Evolutionary conservation across 2,888 invertebrate genomes (phyloP).

Genomic region (Stenotaenia linearis): DNA sequence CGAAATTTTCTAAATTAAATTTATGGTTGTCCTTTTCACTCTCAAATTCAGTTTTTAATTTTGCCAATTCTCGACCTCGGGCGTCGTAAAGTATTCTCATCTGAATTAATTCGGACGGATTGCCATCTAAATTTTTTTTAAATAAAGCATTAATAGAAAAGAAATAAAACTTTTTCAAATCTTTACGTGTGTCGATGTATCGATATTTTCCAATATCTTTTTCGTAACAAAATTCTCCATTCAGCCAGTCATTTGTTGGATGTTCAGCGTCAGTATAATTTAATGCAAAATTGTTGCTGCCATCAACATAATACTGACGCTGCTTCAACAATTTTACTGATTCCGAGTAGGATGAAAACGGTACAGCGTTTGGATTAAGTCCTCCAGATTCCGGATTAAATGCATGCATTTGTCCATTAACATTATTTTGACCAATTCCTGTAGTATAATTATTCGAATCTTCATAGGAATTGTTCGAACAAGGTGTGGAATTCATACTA

Average conservation of each 20-base stretch:
- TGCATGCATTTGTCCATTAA: neutral
- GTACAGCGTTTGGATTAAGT: neutral
- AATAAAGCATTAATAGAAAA: neutral
- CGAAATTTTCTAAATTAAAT: neutral
- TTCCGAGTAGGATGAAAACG: neutral
- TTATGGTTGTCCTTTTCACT: neutral
- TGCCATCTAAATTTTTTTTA: neutral
- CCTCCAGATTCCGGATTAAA: neutral
- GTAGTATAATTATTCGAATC: neutral
- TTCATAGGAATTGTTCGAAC: neutral
- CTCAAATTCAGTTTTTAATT: neutral
- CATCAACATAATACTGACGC: too few relatives aligned
- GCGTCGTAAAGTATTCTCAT: neutral
- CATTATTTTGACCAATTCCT: neutral
- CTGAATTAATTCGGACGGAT: conserved; percentile 1
- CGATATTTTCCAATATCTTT: neutral
- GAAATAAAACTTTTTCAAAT: neutral
- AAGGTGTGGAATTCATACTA: neutral
- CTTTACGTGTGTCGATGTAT: neutral
- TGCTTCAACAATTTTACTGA: neutral
- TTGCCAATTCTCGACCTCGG: neutral
- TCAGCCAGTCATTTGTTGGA: neutral
- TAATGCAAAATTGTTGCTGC: neutral
- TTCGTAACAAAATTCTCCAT: neutral
- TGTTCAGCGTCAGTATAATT: neutral